Base-by-base conservation (phyloP, 2,888 invertebrate genomes). In the Apamea sordens region DNA sequence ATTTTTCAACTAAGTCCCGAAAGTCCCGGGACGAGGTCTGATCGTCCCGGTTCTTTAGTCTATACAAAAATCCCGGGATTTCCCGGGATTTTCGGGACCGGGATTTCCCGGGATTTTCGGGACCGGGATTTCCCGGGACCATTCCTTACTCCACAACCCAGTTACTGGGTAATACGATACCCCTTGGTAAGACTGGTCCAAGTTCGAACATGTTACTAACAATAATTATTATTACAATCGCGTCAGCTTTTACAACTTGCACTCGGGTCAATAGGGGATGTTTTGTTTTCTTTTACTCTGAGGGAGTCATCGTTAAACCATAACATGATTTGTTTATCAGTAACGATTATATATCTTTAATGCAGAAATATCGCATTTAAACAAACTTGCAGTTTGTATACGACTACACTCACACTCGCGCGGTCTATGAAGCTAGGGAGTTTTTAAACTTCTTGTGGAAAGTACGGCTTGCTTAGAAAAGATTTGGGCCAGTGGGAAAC, bases 251-350 rank as follows among this genome's bases (percentile, higher is more conserved):
- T 77, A 83, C 41, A 53, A 76, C n/a, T 81, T 82, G 77, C 64
- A 65, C 64, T 70, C n/a, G 44, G 70, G 77, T 63, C 80, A 80
- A 61, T 77, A 79, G 65, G 65, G 59, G 56, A 73, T 81, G 53
- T 72, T 72, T 72, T 78, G 78, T 82, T 82, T 83, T 77, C 63
- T 77, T 72, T 71, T 21, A 67, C 41, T 69, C 61, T 36, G 69
- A 70, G 24, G 69, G 41, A 71, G 65, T 71, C 68, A 69, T 63
- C 32, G 28, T 47, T 50, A 44, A 82, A 61, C 47, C 74, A 81
- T 41, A 74, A 74, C 81, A 82, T 53, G n/a, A n/a, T 61, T 67
- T n/a, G n/a, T 79, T 82, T 82, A 82, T 82, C 73, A 72, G 67
- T 83, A 44, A 50, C 36, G 18, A 59, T 73, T 69, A 70, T 69